Evolutionary conservation across 2,113 vertebrate species (phyloP), one percentile per base, ranked within the genome.

Genomic region (Toxotes chatareus): DNA sequence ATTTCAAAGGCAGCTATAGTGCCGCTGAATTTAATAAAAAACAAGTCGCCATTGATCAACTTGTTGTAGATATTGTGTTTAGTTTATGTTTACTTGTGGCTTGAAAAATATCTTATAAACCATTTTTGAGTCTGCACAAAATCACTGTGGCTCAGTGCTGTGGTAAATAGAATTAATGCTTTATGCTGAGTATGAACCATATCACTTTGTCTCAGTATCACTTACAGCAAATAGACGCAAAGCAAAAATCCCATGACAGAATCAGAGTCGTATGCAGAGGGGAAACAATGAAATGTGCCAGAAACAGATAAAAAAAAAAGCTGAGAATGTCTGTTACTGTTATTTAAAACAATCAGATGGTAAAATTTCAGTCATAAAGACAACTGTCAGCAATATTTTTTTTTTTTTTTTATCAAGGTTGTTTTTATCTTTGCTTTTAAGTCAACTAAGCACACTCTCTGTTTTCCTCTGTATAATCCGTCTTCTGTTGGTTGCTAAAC

Each of bases 41-140:
- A 80, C 87, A 88, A 92, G 91, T 91, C 83, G 78, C 88, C 92
- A 95, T 95, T 95, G 94, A 95, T 95, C 94, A 95, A 92, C 93
- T 93, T 90, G 93, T 92, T 93, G 93, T 91, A 87, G 92, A 92
- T 87, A 84, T 82, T 74, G 86, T 84, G 82, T 89, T 89, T 88
- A 83, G 82, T 90, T 87, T 83, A 81, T 89, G 81, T 91, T 93
- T 92, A 87, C 91, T 79, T 36, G 57, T 68, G 74, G 67, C 83
- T 76, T 32, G n/a, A 81, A 88, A 85, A 84, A 91, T 69, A 89
- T 89, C 86, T 51, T 67, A 68, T 85, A 88, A 89, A 83, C 78
- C 77, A 57, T 78, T 83, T 85, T 73, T 66, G 79, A 74, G 72
- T 61, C 84, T 80, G 81, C 73, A 79, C 64, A 74, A 71, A 90